Conservation (phyloP, 2,888 invertebrate genomes). For the Philereme vetulata region DNA sequence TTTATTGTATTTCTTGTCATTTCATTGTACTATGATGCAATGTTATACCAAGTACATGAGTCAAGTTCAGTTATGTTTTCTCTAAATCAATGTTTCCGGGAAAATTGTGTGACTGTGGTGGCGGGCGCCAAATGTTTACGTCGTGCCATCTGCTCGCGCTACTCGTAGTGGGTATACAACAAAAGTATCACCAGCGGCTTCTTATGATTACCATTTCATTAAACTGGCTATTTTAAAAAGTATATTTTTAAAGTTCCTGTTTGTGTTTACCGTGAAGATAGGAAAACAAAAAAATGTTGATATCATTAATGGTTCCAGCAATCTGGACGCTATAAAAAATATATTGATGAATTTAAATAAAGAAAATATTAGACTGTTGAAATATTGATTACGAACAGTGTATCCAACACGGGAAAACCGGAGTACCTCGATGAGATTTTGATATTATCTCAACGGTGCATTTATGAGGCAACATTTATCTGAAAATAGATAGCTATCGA, state of each 20-base stretch:
- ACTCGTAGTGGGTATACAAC: slow-evolving; percentile 25
- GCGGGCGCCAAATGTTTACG: slow-evolving; percentile 38
- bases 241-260: background rate
- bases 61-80: slow-evolving; percentile 35
- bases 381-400: slow-evolving; percentile 34
- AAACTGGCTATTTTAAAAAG: background rate
- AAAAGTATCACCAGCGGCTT: slow-evolving; percentile 20
- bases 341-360: too few relatives aligned
- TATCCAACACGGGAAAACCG: slow-evolving; percentile 31
- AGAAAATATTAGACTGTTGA: slow-evolving; percentile 12
- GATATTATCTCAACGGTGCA: slow-evolving; percentile 33
- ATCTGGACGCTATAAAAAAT: too few relatives aligned
- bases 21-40: too few relatives aligned
- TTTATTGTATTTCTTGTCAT: too few relatives aligned
- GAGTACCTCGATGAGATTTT: slow-evolving; percentile 34
- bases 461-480: slow-evolving; percentile 33
- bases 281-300: too few relatives aligned
- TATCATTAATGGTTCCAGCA: too few relatives aligned
- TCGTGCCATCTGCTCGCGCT: slow-evolving; percentile 20
- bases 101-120: slow-evolving; percentile 26
- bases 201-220: slow-evolving; percentile 24
- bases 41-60: slow-evolving; percentile 23
- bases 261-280: too few relatives aligned
- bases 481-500: slow-evolving; percentile 34
- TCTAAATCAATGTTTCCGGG: slow-evolving; percentile 35